Percentiles rank a stretch among this genome's conserved stretches.
These are phyloP conservation scores for Polyploca ridens DNA, from an alignment of 2,888 invertebrate species.

Conservation along the genomic window DNA sequence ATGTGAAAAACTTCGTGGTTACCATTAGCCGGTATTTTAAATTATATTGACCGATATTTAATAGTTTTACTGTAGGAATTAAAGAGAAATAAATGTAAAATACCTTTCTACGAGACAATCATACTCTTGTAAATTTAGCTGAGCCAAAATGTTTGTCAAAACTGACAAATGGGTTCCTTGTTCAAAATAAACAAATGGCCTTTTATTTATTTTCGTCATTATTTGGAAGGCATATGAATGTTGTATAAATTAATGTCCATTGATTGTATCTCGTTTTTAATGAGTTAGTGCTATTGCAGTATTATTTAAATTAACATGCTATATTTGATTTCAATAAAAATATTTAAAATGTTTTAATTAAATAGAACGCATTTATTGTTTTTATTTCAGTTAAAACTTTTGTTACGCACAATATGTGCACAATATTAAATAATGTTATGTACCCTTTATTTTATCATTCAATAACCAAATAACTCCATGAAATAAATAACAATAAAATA, in stretches of 20 bases:
- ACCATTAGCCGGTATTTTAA: slow-evolving; percentile 55
- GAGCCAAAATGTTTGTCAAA: slow-evolving; percentile 76
- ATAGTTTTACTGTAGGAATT: slow-evolving; percentile 14
- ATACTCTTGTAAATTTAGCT: slow-evolving; percentile 82
- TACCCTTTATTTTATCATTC: too few species aligned
- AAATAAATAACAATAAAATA: too few species aligned
- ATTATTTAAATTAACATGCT: background rate
- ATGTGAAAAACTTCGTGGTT: slow-evolving; percentile 63
- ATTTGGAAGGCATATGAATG: background rate
- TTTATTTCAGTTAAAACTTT: background rate
- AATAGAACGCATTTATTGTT: slow-evolving; percentile 18
- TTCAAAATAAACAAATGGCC: slow-evolving; percentile 40
- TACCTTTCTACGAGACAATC: slow-evolving; percentile 73
- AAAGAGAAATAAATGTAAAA: slow-evolving; percentile 48
- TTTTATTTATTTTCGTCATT: slow-evolving; percentile 13
- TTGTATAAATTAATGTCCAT: background rate
- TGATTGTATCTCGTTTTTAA: background rate
- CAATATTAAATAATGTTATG: too few species aligned
- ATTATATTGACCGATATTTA: slow-evolving; percentile 32
- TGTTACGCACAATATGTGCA: background rate
- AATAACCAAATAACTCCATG: too few species aligned
- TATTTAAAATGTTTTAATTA: slow-evolving; percentile 17
- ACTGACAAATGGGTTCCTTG: slow-evolving; percentile 50
- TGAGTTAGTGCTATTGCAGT: background rate
- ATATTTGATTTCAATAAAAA: background rate